A percentile compares a stretch with the other conserved stretches of the same genome.
These are phyloP conservation scores for Meriones psammophilus DNA, from an alignment of 2,797 vertebrate genomes.

Conservation along the genomic window DNA sequence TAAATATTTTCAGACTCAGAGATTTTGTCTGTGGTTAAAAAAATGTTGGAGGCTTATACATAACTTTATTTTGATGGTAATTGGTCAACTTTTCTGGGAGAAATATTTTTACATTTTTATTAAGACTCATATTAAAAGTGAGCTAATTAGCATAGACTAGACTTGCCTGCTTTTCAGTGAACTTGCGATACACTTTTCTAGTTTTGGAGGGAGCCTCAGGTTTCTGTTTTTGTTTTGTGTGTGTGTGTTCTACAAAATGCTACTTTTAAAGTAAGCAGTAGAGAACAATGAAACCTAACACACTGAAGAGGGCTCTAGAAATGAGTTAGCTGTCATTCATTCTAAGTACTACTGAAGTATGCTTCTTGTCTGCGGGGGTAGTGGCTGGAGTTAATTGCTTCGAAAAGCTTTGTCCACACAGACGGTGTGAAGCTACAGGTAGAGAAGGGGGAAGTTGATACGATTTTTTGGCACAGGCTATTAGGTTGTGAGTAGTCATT, in stretches of 20 bases:
- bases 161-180: background rate
- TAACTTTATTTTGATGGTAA: conserved; percentile 25
- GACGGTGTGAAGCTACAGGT: background rate
- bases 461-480: background rate
- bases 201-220: background rate
- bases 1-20: background rate
- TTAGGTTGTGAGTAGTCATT: background rate
- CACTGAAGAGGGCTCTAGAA: conserved; percentile 2
- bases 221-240: background rate
- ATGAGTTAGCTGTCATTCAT: background rate
- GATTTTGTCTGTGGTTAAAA: conserved; percentile 34
- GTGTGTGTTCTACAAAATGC: background rate
- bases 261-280: background rate
- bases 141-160: background rate
- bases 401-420: conserved; percentile 18
- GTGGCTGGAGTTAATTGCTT: background rate
- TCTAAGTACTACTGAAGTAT: background rate
- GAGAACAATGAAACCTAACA: conserved; percentile 11
- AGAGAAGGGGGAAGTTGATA: background rate
- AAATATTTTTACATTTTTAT: conserved; percentile 34
- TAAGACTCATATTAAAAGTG: background rate
- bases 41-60: background rate
- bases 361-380: background rate
- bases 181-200: background rate
- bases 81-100: conserved; percentile 8